These are phyloP conservation scores for Theretra japonica DNA, from an alignment of 2,888 invertebrate genomes.

Conservation along the genomic window DNA sequence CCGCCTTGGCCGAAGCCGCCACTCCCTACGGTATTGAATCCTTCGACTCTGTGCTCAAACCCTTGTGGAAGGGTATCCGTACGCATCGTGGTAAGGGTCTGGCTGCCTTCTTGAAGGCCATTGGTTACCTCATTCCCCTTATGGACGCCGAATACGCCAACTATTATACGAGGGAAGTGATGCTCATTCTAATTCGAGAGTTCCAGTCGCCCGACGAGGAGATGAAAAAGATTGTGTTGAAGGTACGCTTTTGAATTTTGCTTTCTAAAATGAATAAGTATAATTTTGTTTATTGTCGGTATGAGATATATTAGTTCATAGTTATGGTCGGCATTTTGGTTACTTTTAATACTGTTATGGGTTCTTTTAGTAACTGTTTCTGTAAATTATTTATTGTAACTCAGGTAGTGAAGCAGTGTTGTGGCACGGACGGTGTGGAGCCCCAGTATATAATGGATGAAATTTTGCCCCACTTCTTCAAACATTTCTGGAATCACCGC, in stretches of 20 bases:
- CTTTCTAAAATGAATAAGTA: neutral
- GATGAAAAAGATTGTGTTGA: constrained; percentile 99
- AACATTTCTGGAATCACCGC: constrained; percentile 99
- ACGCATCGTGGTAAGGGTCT: constrained; percentile 96
- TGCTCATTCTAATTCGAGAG: constrained; percentile 98
- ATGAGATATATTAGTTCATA: neutral
- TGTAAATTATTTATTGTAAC: constrained; percentile 16
- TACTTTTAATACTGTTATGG: too few relatives aligned
- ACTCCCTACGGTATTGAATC: constrained; percentile 99
- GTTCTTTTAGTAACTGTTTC: too few relatives aligned
- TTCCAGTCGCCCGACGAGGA: constrained; percentile 99
- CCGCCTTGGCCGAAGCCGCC: constrained; percentile 99
- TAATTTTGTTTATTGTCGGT: neutral
- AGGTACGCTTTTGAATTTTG: constrained; percentile 82
- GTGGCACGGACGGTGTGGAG: constrained; percentile 99
- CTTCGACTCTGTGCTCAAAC: constrained; percentile 99
- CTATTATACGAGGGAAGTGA: constrained; percentile 99
- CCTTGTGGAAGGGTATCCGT: constrained; percentile 99
- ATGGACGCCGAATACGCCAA: constrained; percentile 99
- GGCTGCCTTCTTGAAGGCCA: constrained; percentile 99
- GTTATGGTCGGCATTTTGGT: constrained; percentile 21
- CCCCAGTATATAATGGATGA: constrained; percentile 99
- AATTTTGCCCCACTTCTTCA: constrained; percentile 98
- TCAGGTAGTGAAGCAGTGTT: constrained; percentile 99
- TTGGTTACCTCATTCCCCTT: constrained; percentile 99